These are phyloP conservation scores for Acrobeloides nanus DNA, from an alignment of 2,888 invertebrate genomes.

Conservation along the genomic window DNA sequence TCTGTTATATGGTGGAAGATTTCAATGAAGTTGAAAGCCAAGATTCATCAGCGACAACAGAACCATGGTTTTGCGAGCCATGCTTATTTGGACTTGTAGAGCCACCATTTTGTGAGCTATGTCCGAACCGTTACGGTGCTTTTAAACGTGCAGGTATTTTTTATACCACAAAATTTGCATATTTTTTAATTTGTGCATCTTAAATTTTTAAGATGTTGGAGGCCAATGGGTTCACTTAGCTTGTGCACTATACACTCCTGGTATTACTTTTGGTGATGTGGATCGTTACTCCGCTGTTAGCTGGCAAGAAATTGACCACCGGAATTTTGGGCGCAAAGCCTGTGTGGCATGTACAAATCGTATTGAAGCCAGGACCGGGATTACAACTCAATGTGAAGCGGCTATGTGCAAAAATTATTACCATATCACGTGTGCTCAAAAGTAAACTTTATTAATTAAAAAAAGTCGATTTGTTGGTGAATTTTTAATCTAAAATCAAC, in stretches of 20 bases:
- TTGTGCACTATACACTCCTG: slow-evolving; percentile 92
- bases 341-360: slow-evolving; percentile 84
- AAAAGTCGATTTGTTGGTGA: not conserved
- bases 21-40: slow-evolving; percentile 10
- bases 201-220: slow-evolving; percentile 32
- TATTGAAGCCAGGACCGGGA: slow-evolving; percentile 79
- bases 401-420: slow-evolving; percentile 95
- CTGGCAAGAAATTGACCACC: slow-evolving; percentile 92
- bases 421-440: slow-evolving; percentile 77
- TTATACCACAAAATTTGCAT: slow-evolving; percentile 1
- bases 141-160: slow-evolving; percentile 68
- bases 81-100: slow-evolving; percentile 60
- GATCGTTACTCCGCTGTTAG: slow-evolving; percentile 81
- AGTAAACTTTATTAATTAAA: slow-evolving; percentile 26
- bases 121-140: slow-evolving; percentile 81
- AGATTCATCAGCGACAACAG: slow-evolving; percentile 54
- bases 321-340: slow-evolving; percentile 84
- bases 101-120: slow-evolving; percentile 83
- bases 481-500: not conserved
- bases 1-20: slow-evolving; percentile 38
- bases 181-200: slow-evolving; percentile 3
- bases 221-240: slow-evolving; percentile 84
- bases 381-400: slow-evolving; percentile 93
- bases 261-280: slow-evolving; percentile 88
- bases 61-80: slow-evolving; percentile 99